phyloP scores from a whole-genome alignment of 2,888 invertebrate species.

The Limnephilus lunatus region DNA sequence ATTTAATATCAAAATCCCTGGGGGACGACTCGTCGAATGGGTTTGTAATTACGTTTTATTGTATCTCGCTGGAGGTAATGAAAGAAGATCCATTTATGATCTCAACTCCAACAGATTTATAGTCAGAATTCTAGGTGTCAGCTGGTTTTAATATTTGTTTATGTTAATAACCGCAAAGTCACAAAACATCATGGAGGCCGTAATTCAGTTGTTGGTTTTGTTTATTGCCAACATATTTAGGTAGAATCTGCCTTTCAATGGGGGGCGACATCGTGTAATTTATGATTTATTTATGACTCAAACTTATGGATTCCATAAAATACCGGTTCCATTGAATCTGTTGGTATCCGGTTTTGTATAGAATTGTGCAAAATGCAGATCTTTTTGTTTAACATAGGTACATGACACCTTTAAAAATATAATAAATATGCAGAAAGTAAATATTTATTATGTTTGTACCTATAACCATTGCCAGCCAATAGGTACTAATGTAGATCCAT shows the following conservation, averaged over 20 bases:
- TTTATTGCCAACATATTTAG: slow-evolving; percentile 42
- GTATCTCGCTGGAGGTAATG: slow-evolving; percentile 27
- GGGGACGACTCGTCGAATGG: slow-evolving; percentile 57
- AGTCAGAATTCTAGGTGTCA: slow-evolving; percentile 21
- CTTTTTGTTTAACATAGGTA: not conserved
- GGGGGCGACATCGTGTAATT: slow-evolving; percentile 5
- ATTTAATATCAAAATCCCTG: not conserved
- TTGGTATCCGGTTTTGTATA: not conserved
- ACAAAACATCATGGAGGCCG: slow-evolving; percentile 9
- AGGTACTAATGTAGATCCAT: not conserved
- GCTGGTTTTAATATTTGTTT: slow-evolving; percentile 48
- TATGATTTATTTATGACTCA: slow-evolving; percentile 22
- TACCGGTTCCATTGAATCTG: slow-evolving; percentile 10
- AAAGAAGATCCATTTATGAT: slow-evolving; percentile 30
- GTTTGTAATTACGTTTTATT: slow-evolving; percentile 61
- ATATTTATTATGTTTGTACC: not conserved
- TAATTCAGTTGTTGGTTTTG: slow-evolving; percentile 40
- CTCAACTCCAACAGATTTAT: slow-evolving; percentile 38
- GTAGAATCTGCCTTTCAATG: not conserved
- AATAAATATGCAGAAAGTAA: not conserved
- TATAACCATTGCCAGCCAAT: not conserved
- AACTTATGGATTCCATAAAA: not conserved
- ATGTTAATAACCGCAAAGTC: slow-evolving; percentile 39
- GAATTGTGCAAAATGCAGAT: not conserved
- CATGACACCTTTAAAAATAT: not conserved